Base-by-base conservation (phyloP, 2,888 invertebrate species). In the Apamea anceps region DNA sequence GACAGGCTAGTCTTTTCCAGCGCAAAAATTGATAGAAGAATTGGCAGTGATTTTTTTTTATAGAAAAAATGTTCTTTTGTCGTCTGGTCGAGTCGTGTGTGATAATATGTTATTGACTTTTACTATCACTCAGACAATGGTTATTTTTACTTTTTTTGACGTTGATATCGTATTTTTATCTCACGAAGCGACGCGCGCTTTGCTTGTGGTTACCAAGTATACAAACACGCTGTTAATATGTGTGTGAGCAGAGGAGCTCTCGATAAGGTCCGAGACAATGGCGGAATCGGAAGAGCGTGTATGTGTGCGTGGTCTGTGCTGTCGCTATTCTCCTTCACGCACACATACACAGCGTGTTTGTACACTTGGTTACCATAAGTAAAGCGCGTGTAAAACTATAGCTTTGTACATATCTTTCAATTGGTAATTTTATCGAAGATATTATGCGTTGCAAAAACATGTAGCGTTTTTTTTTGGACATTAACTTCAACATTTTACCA, bases 1-100 rank as follows among this genome's bases (percentile, higher is more conserved):
- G 79, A 75, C 75, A 66, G 63, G 25, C 37, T 48, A 75, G 76
- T 66, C 63, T 80, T 75, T 85, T 83, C 77, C 81, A 67, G 71
- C 57, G 70, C 28, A 62, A 74, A 79, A 82, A 86, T 63, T 62
- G 28, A 72, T 72, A 13, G 57, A 67, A 51, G 13, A 51, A 65
- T 51, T 62, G 57, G 12, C 3, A 32, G 63, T n/a, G 28, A 1
- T 25, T n/a, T 37, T 79, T 68, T 18, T 32, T n/a, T 48, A 28
- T 71, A 15, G 32, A 42, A 72, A 76, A 80, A 51, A n/a, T 21
- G 4, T 5, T 12, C 4, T 1, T 2, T 10, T 75, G 32, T 70
- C 15, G 67, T 54, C 2, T 62, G 15, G 21, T 18, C 2, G 21
- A 63, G 15, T 32, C 10, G 21, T 32, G 32, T 63, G 63, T n/a